Evolutionary conservation across 2,888 invertebrate genomes (phyloP).

Genomic region (Allolobophora icterica): DNA sequence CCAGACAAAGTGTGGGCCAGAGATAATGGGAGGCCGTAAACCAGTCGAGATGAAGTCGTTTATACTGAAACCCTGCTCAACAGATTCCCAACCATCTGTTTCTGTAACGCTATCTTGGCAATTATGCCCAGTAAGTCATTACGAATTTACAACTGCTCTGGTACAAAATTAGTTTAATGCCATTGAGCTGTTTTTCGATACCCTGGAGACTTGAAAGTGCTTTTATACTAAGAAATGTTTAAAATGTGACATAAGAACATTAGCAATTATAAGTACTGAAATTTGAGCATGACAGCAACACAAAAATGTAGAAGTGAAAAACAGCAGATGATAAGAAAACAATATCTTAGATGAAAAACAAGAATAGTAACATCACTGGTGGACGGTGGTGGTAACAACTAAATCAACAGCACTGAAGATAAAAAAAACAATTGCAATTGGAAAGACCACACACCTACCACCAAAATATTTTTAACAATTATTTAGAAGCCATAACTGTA

Average conservation of each 20-base stretch:
- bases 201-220: not conserved
- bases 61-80: not conserved
- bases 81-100: conserved; percentile 17
- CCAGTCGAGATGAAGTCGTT: not conserved
- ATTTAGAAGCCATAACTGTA: too few relatives aligned
- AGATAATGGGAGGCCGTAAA: conserved; percentile 10
- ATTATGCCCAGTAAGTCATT: conserved; percentile 8
- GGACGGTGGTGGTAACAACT: too few relatives aligned
- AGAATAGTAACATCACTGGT: not conserved
- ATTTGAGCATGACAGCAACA: not conserved
- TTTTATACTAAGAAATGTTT: not conserved
- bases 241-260: not conserved
- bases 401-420: not conserved
- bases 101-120: not conserved
- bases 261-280: not conserved
- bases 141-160: not conserved
- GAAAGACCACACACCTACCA: too few relatives aligned
- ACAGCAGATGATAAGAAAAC: not conserved
- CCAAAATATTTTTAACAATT: too few relatives aligned
- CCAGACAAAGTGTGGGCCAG: not conserved
- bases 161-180: not conserved
- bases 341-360: not conserved
- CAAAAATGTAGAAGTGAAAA: not conserved
- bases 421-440: not conserved
- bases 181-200: not conserved